Base-by-base conservation (phyloP, 2,797 vertebrate species). In the Tympanoctomys barrerae region DNA sequence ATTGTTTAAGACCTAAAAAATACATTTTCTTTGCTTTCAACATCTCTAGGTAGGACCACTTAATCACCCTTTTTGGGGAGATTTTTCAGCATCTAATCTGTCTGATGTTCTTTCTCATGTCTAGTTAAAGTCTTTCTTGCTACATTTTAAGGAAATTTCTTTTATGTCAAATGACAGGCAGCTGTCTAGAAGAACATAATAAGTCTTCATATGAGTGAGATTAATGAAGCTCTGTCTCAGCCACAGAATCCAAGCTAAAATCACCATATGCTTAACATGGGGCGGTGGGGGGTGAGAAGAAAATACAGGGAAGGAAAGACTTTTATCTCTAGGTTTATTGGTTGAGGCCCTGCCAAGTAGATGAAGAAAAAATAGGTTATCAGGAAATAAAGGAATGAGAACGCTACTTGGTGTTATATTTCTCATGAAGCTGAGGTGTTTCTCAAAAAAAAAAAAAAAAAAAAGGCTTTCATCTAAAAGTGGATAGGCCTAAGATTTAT, bases 21-120 rank as follows among this genome's bases (percentile, higher is more conserved):
- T 46, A 7, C 87, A 49, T 86, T 90, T 96, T 78, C 36, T 90
- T 49, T 42, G 3, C 78, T 89, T 90, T 87, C 39, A 96, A 89
- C 59, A 19, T 54, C 39, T 78, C 73, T 83, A 77, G 77, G 77
- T 71, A 57, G 16, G 77, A 42, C 16, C 7, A 79, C 62, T 77
- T 91, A 77, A 79, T 89, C 62, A 91, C 21, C 22, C 12, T 71
- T 66, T 49, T 36, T 8, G 42, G 39, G 59, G 36, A 77, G 5
- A 36, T 39, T 64, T 64, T 80, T 84, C 52, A 84, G 14, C 46
- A 31, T 96, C 49, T 79, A 46, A 64, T 91, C 46, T 73, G n/a
- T 49, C 33, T 88, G 33, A 39, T 24, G 11, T 91, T 86, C n/a
- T 86, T 92, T 83, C 16, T 66, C 33, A 13, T 21, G 18, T 86